Conservation (phyloP, 2,888 invertebrate genomes). For the Harmothoe impar region DNA sequence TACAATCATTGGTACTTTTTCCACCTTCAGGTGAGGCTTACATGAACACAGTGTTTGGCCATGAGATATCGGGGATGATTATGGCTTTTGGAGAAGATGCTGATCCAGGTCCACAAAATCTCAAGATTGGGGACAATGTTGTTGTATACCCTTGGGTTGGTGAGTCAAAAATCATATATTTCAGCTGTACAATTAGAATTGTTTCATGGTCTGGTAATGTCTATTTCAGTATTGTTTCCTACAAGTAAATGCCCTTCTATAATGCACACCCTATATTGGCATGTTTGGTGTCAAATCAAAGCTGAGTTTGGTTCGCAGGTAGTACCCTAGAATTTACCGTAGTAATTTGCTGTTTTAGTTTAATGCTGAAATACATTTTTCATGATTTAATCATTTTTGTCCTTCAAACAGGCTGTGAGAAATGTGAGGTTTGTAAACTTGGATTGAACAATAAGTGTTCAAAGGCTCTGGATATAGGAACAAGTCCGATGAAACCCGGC, state of each 20-base stretch:
- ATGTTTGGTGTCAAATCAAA: too few species aligned
- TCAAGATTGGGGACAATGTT: neutral
- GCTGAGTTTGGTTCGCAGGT: too few species aligned
- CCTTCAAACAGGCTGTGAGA: neutral
- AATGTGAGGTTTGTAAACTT: neutral
- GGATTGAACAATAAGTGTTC: neutral
- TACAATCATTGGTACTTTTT: neutral
- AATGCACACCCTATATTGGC: too few species aligned
- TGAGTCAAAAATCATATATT: too few species aligned
- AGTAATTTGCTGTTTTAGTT: too few species aligned
- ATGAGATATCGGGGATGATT: neutral
- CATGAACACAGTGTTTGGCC: neutral
- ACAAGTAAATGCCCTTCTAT: too few species aligned
- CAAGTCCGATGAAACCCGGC: neutral
- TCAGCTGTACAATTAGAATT: too few species aligned
- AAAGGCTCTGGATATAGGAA: neutral
- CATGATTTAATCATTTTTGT: too few species aligned
- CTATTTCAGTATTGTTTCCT: too few species aligned
- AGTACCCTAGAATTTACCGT: too few species aligned
- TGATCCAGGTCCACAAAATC: neutral
- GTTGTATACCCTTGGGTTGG: neutral
- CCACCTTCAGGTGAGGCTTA: neutral
- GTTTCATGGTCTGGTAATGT: too few species aligned
- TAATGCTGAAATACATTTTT: too few species aligned
- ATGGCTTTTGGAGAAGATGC: neutral